Percentiles rank a stretch among this genome's conserved stretches.
Conservation (phyloP, 2,888 invertebrate species). For the Heteromurus nitidus region DNA sequence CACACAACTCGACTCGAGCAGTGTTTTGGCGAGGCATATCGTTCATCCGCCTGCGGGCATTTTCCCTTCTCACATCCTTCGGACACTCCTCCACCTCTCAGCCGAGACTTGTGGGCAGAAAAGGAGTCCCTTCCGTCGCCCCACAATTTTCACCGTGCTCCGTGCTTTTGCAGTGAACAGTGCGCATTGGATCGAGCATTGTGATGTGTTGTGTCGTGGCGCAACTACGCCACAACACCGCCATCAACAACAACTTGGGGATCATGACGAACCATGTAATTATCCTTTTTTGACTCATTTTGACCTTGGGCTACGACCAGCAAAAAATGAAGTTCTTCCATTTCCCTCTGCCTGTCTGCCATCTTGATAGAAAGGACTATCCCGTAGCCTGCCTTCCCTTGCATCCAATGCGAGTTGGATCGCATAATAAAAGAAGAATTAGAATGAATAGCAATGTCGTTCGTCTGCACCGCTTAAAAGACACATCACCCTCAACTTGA, state of each 20-base stretch:
- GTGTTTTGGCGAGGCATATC: too few relatives aligned
- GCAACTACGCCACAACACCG: conserved; percentile 9
- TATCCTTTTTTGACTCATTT: conserved; percentile 61
- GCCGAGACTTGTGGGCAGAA: too few relatives aligned
- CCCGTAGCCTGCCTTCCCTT: not conserved
- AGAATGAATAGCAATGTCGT: too few relatives aligned
- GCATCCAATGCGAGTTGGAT: not conserved
- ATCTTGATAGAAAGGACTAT: not conserved
- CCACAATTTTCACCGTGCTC: too few relatives aligned
- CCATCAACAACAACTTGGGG: conserved; percentile 48
- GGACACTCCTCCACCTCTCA: not conserved
- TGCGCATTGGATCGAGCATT: too few relatives aligned
- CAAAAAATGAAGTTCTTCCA: not conserved
- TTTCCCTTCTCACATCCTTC: not conserved
- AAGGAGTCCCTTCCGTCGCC: too few relatives aligned
- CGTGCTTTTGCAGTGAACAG: too few relatives aligned
- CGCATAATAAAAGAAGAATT: too few relatives aligned
- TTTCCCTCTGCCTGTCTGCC: conserved; percentile 19
- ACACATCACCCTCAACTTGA: not conserved
- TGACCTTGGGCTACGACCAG: conserved; percentile 57
- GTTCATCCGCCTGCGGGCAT: not conserved
- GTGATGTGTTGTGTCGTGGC: too few relatives aligned
- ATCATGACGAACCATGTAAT: conserved; percentile 64
- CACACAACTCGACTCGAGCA: too few relatives aligned
- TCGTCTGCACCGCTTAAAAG: not conserved